Conservation (phyloP, 2,113 vertebrate genomes). For the Spermophilus dauricus region DNA sequence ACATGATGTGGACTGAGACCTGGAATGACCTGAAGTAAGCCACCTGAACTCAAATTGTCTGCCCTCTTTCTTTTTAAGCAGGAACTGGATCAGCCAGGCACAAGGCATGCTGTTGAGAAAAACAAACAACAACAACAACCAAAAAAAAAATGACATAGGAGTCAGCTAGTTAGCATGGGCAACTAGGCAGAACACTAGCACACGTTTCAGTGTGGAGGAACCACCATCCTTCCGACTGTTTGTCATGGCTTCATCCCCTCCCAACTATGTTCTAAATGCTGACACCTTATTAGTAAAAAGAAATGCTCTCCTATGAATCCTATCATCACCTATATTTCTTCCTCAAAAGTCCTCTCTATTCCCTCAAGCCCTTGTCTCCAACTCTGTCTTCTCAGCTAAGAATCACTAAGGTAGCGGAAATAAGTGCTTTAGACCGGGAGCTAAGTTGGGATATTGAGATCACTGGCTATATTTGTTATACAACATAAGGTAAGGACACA, state of each 20-base stretch:
- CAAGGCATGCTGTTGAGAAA: background rate
- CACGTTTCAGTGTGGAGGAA: background rate
- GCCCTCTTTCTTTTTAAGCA: background rate
- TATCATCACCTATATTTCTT: background rate
- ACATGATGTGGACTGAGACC: background rate
- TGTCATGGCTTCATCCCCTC: background rate
- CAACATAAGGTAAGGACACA: background rate
- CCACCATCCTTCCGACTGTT: background rate
- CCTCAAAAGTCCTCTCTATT: background rate
- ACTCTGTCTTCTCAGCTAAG: background rate
- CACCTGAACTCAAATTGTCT: background rate
- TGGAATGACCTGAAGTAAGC: background rate
- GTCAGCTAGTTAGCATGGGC: background rate
- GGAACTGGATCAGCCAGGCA: background rate
- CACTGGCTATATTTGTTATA: background rate
- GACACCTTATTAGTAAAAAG: background rate
- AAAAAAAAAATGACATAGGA: background rate
- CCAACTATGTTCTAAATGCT: background rate
- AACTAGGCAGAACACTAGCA: background rate
- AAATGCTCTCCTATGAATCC: background rate
- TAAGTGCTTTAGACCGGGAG: background rate
- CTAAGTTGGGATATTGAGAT: background rate
- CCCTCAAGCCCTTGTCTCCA: background rate
- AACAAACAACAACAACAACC: no score
- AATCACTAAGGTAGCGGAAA: background rate